phyloP scores from a whole-genome alignment of 2,797 vertebrate species.

The Acrocephalus scirpaceus region DNA sequence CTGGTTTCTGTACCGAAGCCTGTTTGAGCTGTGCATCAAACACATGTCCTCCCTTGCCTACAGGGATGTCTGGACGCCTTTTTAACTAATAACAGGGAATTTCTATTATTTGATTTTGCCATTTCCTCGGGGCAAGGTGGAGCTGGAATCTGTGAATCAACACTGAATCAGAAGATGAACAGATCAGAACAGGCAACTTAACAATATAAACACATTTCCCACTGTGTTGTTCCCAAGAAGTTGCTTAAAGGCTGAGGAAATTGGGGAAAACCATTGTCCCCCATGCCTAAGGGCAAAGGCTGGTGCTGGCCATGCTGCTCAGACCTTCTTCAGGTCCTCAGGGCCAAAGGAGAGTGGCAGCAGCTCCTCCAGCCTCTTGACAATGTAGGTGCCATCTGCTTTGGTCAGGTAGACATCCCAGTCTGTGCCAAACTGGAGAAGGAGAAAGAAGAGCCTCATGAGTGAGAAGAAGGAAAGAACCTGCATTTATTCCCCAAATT shows the following conservation, averaged over 20 bases:
- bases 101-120: background rate
- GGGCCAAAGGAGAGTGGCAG: conserved; percentile 90
- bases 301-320: rapidly evolving
- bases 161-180: background rate
- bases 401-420: conserved; percentile 89
- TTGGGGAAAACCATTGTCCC: background rate
- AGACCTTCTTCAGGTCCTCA: conserved; percentile 76
- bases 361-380: conserved; percentile 82
- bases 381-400: conserved; percentile 76
- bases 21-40: background rate
- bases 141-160: background rate
- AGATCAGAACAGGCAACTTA: background rate
- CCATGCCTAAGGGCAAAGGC: background rate
- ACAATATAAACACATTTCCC: background rate
- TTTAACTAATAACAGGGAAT: background rate
- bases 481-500: background rate
- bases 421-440: conserved; percentile 83
- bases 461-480: background rate
- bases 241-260: background rate
- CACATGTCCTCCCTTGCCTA: background rate
- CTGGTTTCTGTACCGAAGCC: background rate
- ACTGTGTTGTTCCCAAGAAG: background rate
- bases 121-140: background rate
- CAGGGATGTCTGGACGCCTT: rapidly evolving
- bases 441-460: background rate